A percentile compares a stretch with the other conserved stretches of the same genome.
These are phyloP conservation scores for Uloborus diversus DNA, from an alignment of 1,140 invertebrate species.

Conservation along the genomic window DNA sequence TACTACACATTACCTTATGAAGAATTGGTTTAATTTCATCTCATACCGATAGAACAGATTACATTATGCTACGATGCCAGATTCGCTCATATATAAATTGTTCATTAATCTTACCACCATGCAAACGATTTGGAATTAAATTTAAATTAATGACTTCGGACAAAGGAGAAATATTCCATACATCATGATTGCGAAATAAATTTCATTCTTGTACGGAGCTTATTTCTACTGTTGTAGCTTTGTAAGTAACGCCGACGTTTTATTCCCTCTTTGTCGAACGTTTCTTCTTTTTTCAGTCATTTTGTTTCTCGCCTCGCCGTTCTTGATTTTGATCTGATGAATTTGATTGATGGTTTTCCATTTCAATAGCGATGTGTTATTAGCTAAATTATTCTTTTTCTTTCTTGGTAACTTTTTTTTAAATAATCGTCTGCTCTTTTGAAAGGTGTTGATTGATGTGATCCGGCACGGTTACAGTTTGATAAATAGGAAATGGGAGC, in stretches of 20 bases:
- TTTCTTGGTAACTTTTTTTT: neutral
- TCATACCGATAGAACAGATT: no score
- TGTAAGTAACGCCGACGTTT: neutral
- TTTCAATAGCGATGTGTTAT: slow-evolving; percentile 15
- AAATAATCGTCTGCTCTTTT: slow-evolving; percentile 8
- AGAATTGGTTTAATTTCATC: no score
- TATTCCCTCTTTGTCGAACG: neutral
- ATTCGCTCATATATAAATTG: no score
- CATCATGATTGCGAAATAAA: neutral
- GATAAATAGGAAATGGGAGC: no score
- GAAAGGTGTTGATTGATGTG: slow-evolving; percentile 20
- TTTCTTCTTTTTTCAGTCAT: neutral
- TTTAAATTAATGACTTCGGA: slow-evolving; percentile 5
- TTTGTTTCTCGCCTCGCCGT: no score
- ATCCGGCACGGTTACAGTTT: neutral
- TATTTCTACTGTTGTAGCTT: neutral
- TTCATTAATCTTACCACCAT: no score
- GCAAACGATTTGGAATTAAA: no score
- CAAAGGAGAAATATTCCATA: neutral
- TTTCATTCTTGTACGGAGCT: no score
- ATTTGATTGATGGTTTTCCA: slow-evolving; percentile 20
- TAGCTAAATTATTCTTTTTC: neutral
- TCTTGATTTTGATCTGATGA: no score
- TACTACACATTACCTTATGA: no score
- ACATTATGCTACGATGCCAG: no score